Evolutionary conservation across 2,888 invertebrate genomes (phyloP).

Genomic region (Tetropium fuscum): DNA sequence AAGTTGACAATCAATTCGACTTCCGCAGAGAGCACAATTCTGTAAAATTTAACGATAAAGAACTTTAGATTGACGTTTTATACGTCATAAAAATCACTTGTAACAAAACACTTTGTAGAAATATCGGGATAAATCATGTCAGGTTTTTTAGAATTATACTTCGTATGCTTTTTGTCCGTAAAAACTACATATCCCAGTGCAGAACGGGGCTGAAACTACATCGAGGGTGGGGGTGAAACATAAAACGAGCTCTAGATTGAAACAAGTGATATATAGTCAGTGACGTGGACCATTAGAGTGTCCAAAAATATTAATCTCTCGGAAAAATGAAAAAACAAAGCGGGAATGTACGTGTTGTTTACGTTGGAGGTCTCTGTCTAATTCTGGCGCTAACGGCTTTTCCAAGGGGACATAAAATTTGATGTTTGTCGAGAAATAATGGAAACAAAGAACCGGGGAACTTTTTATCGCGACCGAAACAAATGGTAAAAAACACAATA

Average conservation of each 20-base stretch:
- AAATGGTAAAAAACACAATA: conserved; percentile 14
- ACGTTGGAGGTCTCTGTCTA: conserved; percentile 48
- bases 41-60: conserved; percentile 58
- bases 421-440: conserved; percentile 41
- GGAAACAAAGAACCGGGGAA: conserved; percentile 36
- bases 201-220: conserved; percentile 20
- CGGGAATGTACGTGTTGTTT: conserved; percentile 56
- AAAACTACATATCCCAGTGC: conserved; percentile 51
- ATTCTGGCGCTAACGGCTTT: conserved; percentile 41
- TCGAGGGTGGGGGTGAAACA: conserved; percentile 56
- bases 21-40: conserved; percentile 39
- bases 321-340: conserved; percentile 65
- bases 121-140: conserved; percentile 62
- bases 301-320: conserved; percentile 69
- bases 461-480: conserved; percentile 22
- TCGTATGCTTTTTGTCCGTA: conserved; percentile 55
- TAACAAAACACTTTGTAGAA: conserved; percentile 62
- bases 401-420: conserved; percentile 38
- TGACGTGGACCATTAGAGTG: conserved; percentile 68
- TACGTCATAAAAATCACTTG: conserved; percentile 64
- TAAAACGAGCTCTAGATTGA: conserved; percentile 68
- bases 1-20: conserved; percentile 39
- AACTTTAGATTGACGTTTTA: conserved; percentile 60
- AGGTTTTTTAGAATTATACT: conserved; percentile 56
- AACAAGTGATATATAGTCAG: conserved; percentile 68